Evolutionary conservation across 1,140 invertebrate genomes (phyloP), one percentile per base, ranked within the genome.

Genomic region (Trypoxylus dichotomus): DNA sequence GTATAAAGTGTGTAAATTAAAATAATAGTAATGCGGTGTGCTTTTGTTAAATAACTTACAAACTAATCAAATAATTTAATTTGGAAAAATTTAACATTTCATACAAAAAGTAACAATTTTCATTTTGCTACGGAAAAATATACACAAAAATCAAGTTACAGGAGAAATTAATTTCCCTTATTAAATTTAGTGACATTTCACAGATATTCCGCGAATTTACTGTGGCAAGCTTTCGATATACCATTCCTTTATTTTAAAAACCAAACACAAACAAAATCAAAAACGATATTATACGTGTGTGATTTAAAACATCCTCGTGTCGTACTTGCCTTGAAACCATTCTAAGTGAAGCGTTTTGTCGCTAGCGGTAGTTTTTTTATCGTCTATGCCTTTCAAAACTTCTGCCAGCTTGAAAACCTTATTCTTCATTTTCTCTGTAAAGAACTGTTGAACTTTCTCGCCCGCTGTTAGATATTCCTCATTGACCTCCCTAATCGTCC

Each of bases 321-420:
- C 19, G 47, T 19, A 54, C 47, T 85, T 86, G 88, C 91, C 92
- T 86, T 90, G 86, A 85, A 94, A 94, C 93, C 93, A 94, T 77
- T 91, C 91, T 2, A 91, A 88, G 86, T 94, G 91, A 76, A 93
- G 90, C 19, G 85, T 85, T 78, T 89, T 90, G 2, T 87, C 85
- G 80, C 91, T 93, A 21, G 89, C 83, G 77, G 86, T 80, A 0
- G 89, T 89, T 41, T 88, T 90, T 2, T 88, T 87, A 60, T 90
- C 87, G 81, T 91, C 88, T 79, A 84, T 86, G 82, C 77, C 85
- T 81, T 85, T 90, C 80, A 87, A 87, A 81, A 84, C 87, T 74
- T 90, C 87, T 37, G 89, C 89, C 73, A 90, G 85, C 47, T 89
- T 88, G 77, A 86, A 87, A 75, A 93, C 89, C 81, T 92, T 93